phyloP scores from a whole-genome alignment of 2,888 invertebrate species.

The Troilus luridus region DNA sequence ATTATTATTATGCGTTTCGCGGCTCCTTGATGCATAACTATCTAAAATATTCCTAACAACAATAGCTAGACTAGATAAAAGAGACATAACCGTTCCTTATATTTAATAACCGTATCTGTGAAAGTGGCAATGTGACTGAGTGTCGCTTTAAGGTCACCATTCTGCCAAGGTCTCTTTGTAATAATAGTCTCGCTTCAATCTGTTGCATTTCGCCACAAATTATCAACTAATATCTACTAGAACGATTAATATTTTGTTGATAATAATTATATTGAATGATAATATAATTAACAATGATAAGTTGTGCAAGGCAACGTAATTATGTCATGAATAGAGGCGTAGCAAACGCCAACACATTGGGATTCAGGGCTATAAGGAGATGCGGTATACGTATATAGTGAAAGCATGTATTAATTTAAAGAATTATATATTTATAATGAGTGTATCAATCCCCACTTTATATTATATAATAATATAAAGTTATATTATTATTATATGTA shows the following conservation, averaged over 20 bases:
- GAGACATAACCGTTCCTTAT: background rate
- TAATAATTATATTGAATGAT: background rate
- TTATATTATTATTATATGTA: too few species aligned
- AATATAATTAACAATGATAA: background rate
- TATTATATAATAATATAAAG: too few species aligned
- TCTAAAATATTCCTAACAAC: background rate
- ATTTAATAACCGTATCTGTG: constrained; percentile 29
- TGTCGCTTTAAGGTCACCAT: constrained; percentile 28
- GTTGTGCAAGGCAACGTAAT: background rate
- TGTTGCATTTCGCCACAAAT: background rate
- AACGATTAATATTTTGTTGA: background rate
- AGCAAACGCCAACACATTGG: too few species aligned
- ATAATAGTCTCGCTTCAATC: background rate
- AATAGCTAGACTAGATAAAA: background rate
- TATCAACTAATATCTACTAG: background rate
- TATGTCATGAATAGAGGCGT: too few species aligned
- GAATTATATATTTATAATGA: too few species aligned
- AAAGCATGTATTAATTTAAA: too few species aligned
- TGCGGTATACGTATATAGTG: too few species aligned
- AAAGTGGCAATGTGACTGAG: background rate
- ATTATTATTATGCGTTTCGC: background rate
- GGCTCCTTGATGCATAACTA: background rate
- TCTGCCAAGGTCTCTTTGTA: background rate
- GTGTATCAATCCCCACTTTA: too few species aligned
- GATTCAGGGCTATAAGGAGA: too few species aligned